These are phyloP conservation scores for Pristionchus mayeri DNA, from an alignment of 2,888 invertebrate genomes.

Conservation along the genomic window DNA sequence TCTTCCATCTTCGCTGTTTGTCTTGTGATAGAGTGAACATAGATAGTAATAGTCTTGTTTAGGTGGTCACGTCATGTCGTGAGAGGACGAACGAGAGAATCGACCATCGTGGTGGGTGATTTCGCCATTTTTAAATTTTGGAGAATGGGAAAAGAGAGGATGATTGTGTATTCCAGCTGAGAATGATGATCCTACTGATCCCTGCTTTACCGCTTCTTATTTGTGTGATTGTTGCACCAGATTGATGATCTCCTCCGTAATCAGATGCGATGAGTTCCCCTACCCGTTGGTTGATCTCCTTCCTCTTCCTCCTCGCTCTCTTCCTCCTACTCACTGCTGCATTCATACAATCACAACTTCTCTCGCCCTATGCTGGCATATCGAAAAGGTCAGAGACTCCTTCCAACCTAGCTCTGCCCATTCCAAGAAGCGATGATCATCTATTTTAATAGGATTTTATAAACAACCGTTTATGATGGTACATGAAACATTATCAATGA, in stretches of 20 bases:
- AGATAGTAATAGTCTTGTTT: not conserved
- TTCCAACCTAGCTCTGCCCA: no score
- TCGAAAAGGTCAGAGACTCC: not conserved
- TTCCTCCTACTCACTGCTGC: slow-evolving; percentile 24
- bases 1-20: not conserved
- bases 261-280: slow-evolving; percentile 14
- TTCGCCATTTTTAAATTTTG: not conserved
- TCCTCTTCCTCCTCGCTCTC: not conserved
- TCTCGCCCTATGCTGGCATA: not conserved
- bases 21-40: not conserved
- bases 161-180: not conserved
- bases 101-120: not conserved
- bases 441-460: no score
- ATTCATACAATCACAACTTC: slow-evolving; percentile 18
- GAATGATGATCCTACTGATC: not conserved
- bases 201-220: no score
- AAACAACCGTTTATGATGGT: no score
- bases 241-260: no score
- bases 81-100: slow-evolving; percentile 19
- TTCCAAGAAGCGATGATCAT: no score
- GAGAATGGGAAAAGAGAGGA: no score
- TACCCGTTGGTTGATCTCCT: not conserved
- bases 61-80: not conserved
- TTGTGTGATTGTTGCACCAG: no score
- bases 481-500: no score